Evolutionary conservation across 1,140 invertebrate genomes (phyloP).

Genomic region (Tetranychus cinnabarinus): DNA sequence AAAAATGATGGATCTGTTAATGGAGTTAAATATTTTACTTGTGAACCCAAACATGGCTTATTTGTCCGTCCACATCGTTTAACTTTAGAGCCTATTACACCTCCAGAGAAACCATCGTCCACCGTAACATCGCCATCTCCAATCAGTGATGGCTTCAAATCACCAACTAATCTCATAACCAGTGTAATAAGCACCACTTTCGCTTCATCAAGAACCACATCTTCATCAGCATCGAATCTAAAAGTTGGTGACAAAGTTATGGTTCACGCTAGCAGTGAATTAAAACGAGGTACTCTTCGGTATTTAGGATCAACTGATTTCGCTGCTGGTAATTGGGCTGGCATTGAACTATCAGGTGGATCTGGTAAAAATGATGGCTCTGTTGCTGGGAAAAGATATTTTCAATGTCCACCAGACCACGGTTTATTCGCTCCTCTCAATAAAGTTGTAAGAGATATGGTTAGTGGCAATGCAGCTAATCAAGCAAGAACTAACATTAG

Average conservation of each 20-base stretch:
- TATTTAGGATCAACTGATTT: constrained; percentile 69
- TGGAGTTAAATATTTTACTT: constrained; percentile 66
- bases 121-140: not conserved
- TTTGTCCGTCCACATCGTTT: constrained; percentile 44
- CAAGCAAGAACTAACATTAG: not conserved
- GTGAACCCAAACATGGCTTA: constrained; percentile 62
- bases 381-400: constrained; percentile 69
- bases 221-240: constrained; percentile 24
- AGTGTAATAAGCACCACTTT: not conserved
- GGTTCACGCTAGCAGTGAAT: constrained; percentile 56
- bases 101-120: not conserved
- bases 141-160: not conserved
- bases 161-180: not conserved
- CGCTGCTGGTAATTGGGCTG: constrained; percentile 73
- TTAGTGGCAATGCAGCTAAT: not conserved
- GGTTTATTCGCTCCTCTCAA: constrained; percentile 74
- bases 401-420: constrained; percentile 64
- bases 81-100: constrained; percentile 57
- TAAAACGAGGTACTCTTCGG: constrained; percentile 60
- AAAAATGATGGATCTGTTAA: constrained; percentile 72
- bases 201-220: not conserved
- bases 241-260: constrained; percentile 72
- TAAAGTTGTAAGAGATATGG: constrained; percentile 37
- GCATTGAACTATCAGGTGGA: constrained; percentile 76
- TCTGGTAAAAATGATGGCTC: constrained; percentile 80